A percentile compares a stretch with the other conserved stretches of the same genome.
These are phyloP conservation scores for Drosophila ezoana DNA, from an alignment of 2,888 invertebrate genomes.

Conservation along the genomic window DNA sequence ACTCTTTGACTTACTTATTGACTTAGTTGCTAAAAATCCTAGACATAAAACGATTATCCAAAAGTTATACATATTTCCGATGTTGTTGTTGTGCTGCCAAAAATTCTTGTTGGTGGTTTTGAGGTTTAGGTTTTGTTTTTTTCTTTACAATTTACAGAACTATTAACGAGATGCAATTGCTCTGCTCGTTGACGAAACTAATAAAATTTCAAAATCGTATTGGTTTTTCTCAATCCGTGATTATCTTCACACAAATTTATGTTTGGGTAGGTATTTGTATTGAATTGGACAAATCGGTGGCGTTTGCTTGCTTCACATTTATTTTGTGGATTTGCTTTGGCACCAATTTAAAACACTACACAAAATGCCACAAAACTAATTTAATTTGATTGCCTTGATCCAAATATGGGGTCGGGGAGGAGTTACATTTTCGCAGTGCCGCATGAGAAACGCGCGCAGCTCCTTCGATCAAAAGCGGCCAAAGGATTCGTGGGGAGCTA, in stretches of 20 bases:
- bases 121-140: conserved; percentile 3
- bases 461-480: conserved; percentile 29
- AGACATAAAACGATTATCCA: conserved; percentile 84
- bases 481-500: conserved; percentile 17
- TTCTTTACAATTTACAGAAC: conserved; percentile 23
- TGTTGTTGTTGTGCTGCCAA: conserved; percentile 30
- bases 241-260: conserved; percentile 71
- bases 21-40: conserved; percentile 82
- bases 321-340: conserved; percentile 52
- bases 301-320: conserved; percentile 40
- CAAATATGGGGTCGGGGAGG: conserved; percentile 14
- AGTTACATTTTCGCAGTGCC: conserved; percentile 64
- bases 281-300: conserved; percentile 59
- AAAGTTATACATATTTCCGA: conserved; percentile 81
- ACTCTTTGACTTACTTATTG: conserved; percentile 81
- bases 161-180: background rate
- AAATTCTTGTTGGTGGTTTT: conserved; percentile 23
- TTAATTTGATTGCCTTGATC: conserved; percentile 34
- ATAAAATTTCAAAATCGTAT: conserved; percentile 17
- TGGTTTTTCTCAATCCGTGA: conserved; percentile 31
- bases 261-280: conserved; percentile 27
- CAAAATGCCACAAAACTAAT: conserved; percentile 26
- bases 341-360: conserved; percentile 59
- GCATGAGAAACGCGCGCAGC: conserved; percentile 43
- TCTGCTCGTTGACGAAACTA: conserved; percentile 2